phyloP scores from a whole-genome alignment of 2,888 invertebrate genomes.

The Agriopis marginaria region DNA sequence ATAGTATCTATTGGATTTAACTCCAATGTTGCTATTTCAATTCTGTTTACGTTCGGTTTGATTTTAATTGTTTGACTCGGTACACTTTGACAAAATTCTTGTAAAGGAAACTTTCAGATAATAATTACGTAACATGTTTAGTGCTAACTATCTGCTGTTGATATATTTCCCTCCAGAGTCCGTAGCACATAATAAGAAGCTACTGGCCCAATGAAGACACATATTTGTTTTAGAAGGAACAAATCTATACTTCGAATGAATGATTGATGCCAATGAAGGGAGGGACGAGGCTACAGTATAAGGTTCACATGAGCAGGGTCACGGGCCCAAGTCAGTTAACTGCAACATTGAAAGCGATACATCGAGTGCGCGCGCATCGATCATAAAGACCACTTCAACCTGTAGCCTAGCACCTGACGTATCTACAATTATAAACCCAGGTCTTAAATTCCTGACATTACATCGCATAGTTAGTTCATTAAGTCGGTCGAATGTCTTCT shows the following conservation, averaged over 20 bases:
- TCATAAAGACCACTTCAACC: slow-evolving; percentile 24
- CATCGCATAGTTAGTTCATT: background rate
- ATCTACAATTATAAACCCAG: slow-evolving; percentile 19
- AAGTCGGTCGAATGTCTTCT: background rate
- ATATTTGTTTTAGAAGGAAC: background rate
- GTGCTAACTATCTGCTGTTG: background rate
- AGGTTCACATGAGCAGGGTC: slow-evolving; percentile 8
- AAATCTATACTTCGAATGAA: slow-evolving; percentile 1
- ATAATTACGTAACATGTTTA: background rate
- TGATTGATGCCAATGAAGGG: slow-evolving; percentile 5
- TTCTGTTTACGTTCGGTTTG: background rate
- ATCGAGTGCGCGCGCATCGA: slow-evolving; percentile 29
- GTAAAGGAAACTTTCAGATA: background rate
- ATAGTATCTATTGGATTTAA: background rate
- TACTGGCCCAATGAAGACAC: too few species aligned
- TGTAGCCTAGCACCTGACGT: slow-evolving; percentile 20
- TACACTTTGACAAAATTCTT: too few species aligned
- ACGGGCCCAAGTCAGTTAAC: slow-evolving; percentile 13
- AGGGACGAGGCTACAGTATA: slow-evolving; percentile 1
- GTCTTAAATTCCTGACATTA: background rate
- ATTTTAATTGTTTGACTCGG: background rate
- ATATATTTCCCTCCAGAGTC: background rate
- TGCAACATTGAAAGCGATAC: slow-evolving; percentile 13
- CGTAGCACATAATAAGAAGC: background rate
- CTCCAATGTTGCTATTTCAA: background rate